These are phyloP conservation scores for Apteryx mantelli DNA, from an alignment of 2,113 vertebrate species.

Conservation along the genomic window DNA sequence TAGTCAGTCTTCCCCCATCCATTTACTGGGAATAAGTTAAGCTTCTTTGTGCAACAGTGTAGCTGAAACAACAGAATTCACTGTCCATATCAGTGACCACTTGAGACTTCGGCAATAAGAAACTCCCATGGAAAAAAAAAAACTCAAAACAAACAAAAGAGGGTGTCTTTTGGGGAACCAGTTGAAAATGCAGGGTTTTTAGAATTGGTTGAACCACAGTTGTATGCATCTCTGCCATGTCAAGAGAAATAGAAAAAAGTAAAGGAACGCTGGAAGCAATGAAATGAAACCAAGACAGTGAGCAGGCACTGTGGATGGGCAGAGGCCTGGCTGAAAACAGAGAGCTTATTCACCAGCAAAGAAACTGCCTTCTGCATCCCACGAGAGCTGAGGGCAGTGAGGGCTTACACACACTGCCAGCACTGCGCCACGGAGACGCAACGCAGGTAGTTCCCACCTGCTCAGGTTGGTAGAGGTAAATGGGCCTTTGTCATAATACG, in stretches of 20 bases:
- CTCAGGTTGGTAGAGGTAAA: not conserved
- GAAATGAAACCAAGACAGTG: fast-evolving
- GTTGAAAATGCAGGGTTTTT: not conserved
- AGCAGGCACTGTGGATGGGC: fast-evolving
- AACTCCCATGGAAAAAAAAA: not conserved
- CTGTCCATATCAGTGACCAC: not conserved
- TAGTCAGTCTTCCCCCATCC: not conserved
- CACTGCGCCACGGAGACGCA: fast-evolving
- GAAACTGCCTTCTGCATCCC: not conserved
- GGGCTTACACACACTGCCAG: fast-evolving
- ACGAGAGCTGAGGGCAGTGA: fast-evolving
- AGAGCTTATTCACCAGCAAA: fast-evolving
- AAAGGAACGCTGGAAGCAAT: not conserved
- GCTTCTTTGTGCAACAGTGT: not conserved
- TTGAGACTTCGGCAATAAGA: not conserved
- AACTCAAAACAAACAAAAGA: not conserved
- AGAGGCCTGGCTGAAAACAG: not conserved
- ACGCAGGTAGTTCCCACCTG: fast-evolving
- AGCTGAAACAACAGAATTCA: not conserved
- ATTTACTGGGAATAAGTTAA: not conserved
- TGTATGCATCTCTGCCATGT: not conserved
- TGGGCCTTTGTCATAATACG: not conserved
- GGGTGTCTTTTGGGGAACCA: not conserved
- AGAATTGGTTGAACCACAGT: not conserved
- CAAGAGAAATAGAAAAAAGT: not conserved